Base-by-base conservation (phyloP, 2,113 vertebrate genomes). In the Callionymus lyra region DNA sequence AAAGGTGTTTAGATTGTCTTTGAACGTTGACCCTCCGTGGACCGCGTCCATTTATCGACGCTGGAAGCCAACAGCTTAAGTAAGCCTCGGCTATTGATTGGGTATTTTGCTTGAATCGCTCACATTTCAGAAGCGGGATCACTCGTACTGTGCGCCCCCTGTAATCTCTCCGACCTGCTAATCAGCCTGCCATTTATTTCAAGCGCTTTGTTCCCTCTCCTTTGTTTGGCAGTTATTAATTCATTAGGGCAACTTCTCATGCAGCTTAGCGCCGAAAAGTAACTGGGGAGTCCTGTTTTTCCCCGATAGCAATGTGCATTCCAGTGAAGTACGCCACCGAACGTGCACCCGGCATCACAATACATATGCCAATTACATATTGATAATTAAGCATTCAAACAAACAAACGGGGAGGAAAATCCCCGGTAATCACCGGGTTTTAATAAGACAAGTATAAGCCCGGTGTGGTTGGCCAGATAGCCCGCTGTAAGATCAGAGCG, bases 311-410 rank as follows among this genome's bases (percentile, higher is more conserved):
- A 34, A 50, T 12, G 46, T 27, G 61, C 53, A 45, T 47, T 47
- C 52, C 49, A 12, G 59, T 42, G 21, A 59, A 76, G 63, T 45
- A 15, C 50, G 73, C 54, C 68, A 61, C 64, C 31, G 45, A 56
- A 74, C 53, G 36, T 43, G 53, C 43, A 10, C 49, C n/a, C 47
- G 9, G 65, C 61, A 66, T 72, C 40, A 58, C 63, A 65, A 59
- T 43, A 53, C 71, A 76, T 60, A 67, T 47, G 72, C 54, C 72
- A 76, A 67, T 76, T 77, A 75, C 71, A 77, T 67, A 68, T 74
- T 72, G 72, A 74, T 77, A 79, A 82, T 77, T 76, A 79, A 69
- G 72, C 59, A 77, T 74, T 72, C 60, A 67, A 71, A 80, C 72
- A 79, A 72, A 76, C 71, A 82, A 77, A 74, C 76, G 70, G 56